These are phyloP conservation scores for Semaprochilodus insignis DNA, from an alignment of 2,797 vertebrate genomes.

Conservation along the genomic window DNA sequence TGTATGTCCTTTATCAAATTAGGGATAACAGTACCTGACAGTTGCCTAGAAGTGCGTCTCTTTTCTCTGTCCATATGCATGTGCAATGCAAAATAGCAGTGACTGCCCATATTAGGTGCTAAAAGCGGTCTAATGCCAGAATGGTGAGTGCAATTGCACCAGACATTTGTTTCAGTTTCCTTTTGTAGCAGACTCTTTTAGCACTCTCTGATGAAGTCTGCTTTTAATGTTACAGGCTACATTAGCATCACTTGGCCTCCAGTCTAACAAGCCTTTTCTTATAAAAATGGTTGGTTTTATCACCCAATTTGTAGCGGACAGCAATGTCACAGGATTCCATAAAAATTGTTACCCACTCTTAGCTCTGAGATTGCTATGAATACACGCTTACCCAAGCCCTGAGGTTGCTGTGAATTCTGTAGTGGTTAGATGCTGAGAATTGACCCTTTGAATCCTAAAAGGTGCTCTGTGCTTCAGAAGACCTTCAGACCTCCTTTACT, in stretches of 20 bases:
- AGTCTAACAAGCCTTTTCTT: background rate
- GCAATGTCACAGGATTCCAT: background rate
- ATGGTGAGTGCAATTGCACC: too few relatives aligned
- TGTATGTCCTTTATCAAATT: too few relatives aligned
- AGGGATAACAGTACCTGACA: too few relatives aligned
- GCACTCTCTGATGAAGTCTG: background rate
- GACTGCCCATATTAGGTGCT: too few relatives aligned
- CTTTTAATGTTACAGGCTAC: background rate
- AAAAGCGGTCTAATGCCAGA: too few relatives aligned
- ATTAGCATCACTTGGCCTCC: background rate
- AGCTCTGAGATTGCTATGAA: background rate
- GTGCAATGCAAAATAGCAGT: too few relatives aligned
- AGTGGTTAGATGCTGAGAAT: constrained; percentile 38
- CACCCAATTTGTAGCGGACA: background rate
- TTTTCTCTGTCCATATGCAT: too few relatives aligned
- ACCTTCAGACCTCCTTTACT: constrained; percentile 19
- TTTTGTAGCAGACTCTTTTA: too few relatives aligned
- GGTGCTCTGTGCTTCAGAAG: constrained; percentile 30
- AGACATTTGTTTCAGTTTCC: background rate
- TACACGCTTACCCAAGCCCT: constrained; percentile 9
- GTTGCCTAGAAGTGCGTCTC: too few relatives aligned
- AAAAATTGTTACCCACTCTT: background rate
- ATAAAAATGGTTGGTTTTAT: background rate
- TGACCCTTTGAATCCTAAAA: constrained; percentile 43
- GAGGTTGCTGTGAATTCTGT: constrained; percentile 23